Conservation (phyloP, 2,113 vertebrate species). For the pig (Sus scrofa) region DNA sequence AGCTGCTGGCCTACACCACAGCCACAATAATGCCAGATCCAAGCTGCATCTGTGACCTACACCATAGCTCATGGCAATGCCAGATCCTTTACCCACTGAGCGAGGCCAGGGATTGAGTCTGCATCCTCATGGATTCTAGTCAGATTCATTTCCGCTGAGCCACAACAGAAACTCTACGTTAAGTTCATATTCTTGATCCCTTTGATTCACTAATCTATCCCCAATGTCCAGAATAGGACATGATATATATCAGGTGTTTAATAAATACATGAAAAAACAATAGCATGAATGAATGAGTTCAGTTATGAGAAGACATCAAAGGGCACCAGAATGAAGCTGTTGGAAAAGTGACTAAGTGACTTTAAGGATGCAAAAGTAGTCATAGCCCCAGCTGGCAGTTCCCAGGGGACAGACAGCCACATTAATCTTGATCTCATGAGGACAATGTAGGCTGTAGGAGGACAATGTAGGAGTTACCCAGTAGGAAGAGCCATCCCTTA, state of each 20-base stretch:
- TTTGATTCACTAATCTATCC: background rate
- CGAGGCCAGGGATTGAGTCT: too few relatives aligned
- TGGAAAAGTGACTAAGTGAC: slow-evolving; percentile 21
- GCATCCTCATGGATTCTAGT: too few relatives aligned
- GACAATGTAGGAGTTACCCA: too few relatives aligned
- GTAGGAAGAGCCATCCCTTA: background rate
- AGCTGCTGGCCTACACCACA: too few relatives aligned
- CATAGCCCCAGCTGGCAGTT: background rate
- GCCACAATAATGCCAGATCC: too few relatives aligned
- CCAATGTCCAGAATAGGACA: background rate
- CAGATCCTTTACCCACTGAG: too few relatives aligned
- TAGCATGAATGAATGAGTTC: slow-evolving; percentile 21
- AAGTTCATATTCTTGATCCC: background rate
- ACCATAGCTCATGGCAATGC: too few relatives aligned
- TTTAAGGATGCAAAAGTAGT: background rate
- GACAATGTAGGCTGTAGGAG: too few relatives aligned
- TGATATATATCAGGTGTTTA: background rate
- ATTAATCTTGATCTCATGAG: background rate
- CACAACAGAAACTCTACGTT: background rate
- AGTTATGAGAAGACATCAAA: background rate
- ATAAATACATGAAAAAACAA: slow-evolving; percentile 8
- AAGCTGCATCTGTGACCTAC: too few relatives aligned
- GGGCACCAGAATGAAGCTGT: background rate
- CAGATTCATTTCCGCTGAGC: too few relatives aligned
- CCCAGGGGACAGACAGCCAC: background rate